Evolutionary conservation across 1,140 invertebrate species (phyloP), one percentile per base, ranked within the genome.

Genomic region (Copidosoma floridanum): DNA sequence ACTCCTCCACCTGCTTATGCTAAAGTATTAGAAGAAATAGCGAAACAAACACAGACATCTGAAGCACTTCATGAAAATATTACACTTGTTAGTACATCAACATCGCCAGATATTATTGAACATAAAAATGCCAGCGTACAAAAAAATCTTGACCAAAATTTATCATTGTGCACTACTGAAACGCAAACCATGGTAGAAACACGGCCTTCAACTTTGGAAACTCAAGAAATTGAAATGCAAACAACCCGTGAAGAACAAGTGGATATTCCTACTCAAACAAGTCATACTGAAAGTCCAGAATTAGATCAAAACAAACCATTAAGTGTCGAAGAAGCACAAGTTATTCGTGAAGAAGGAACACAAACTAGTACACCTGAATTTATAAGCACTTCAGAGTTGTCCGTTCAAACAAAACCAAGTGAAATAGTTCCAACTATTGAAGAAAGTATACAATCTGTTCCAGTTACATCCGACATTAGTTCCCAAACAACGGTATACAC

Each of bases 231-330:
- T 0, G 71, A 76, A 48, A 64, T 71, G 11, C 74, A 76, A 59
- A 78, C 76, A 5, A 48, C 65, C 29, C 56, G 51, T 23, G 37
- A 63, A 1, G 61, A 66, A 51, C 64, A 58, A 23, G 41, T 53
- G n/a, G 74, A 79, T 24, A 68, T 54, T 23, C 67, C 63, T 16
- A 68, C 68, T 5, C 75, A 78, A 47, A 79, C 78, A 0, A 76
- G 70, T 65, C 73, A 76, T 0, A 55, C 37, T 2, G 11, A 53
- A 8, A 57, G 47, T n/a, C 3, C 18, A 12, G 1, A 38, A 21
- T 18, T 18, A 1, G 10, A 16, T 18, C 40, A 40, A 16, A 20
- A 8, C n/a, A 51, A 18, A 48, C 16, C 20, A 3, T 6, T 27
- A 7, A 18, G 12, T 41, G 4, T 35, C 11, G 16, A 66, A 12